Conservation (phyloP, 2,888 invertebrate species). For the Tolmerus cingulatus region DNA sequence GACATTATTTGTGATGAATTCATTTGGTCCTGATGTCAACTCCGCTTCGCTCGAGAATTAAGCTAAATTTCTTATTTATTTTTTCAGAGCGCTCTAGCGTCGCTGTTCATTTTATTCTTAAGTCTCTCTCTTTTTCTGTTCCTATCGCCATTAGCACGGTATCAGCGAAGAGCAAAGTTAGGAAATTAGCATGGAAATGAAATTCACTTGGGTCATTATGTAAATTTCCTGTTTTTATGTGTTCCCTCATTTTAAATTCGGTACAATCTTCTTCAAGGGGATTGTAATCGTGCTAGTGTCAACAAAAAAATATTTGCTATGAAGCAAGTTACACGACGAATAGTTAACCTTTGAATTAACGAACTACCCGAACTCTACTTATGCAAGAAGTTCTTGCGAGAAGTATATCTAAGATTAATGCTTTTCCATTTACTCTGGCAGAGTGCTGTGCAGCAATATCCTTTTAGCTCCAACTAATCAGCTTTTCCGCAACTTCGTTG, state of each 20-base stretch:
- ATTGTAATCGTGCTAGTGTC: slow-evolving; percentile 8
- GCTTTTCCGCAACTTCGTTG: background rate
- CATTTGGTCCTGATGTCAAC: slow-evolving; percentile 12
- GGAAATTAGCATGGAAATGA: slow-evolving; percentile 49
- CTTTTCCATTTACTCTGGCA: background rate
- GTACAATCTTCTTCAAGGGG: slow-evolving; percentile 13
- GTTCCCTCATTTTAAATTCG: slow-evolving; percentile 38
- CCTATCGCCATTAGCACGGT: slow-evolving; percentile 48
- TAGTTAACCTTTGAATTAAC: background rate
- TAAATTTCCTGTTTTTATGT: slow-evolving; percentile 41
- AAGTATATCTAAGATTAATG: background rate
- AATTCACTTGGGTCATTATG: slow-evolving; percentile 48
- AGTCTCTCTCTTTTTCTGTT: slow-evolving; percentile 38
- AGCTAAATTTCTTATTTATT: slow-evolving; percentile 3
- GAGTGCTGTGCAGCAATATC: background rate
- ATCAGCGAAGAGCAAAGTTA: slow-evolving; percentile 46
- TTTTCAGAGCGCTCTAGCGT: slow-evolving; percentile 1
- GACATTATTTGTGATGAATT: slow-evolving; percentile 9
- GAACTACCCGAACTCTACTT: background rate
- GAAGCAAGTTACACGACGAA: background rate
- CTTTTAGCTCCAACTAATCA: background rate
- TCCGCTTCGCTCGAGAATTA: background rate
- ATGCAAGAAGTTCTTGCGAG: background rate
- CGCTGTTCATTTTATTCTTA: slow-evolving; percentile 17
- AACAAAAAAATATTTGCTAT: slow-evolving; percentile 8